A percentile compares a stretch with the other conserved stretches of the same genome.
phyloP scores from a whole-genome alignment of 2,113 vertebrate species.

The Megaleporinus macrocephalus region DNA sequence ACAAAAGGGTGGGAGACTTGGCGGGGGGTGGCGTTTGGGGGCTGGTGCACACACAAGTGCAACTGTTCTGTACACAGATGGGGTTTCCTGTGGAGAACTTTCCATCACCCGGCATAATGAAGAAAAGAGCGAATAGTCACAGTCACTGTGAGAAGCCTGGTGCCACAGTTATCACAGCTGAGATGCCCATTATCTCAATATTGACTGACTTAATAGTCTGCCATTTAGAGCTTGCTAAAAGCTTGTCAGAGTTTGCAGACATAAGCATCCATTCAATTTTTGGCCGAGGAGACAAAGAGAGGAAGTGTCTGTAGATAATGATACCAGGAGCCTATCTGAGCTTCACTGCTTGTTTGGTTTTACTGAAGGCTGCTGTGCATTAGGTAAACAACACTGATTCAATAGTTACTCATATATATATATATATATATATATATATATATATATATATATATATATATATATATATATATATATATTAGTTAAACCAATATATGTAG shows the following conservation, averaged over 20 bases:
- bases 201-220: slow-evolving; percentile 13
- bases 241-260: slow-evolving; percentile 2
- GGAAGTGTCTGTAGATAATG: slow-evolving; percentile 35
- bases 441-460: too few relatives aligned
- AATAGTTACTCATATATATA: not conserved
- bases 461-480: too few relatives aligned
- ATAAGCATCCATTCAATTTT: not conserved
- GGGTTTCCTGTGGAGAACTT: slow-evolving; percentile 45
- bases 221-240: not conserved
- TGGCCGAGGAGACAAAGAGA: slow-evolving; percentile 1
- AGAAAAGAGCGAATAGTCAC: slow-evolving; percentile 6
- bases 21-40: not conserved
- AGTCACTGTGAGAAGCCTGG: slow-evolving; percentile 35
- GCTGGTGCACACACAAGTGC: not conserved
- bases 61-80: slow-evolving; percentile 40
- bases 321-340: not conserved
- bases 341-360: not conserved
- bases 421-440: too few relatives aligned
- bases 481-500: not conserved
- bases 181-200: slow-evolving; percentile 29
- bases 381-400: not conserved
- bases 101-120: slow-evolving; percentile 34
- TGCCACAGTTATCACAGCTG: slow-evolving; percentile 36
- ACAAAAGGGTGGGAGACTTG: slow-evolving; percentile 53
- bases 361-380: not conserved